These are phyloP conservation scores for Crotalus viridis DNA, from an alignment of 2,113 vertebrate species.

Conservation along the genomic window DNA sequence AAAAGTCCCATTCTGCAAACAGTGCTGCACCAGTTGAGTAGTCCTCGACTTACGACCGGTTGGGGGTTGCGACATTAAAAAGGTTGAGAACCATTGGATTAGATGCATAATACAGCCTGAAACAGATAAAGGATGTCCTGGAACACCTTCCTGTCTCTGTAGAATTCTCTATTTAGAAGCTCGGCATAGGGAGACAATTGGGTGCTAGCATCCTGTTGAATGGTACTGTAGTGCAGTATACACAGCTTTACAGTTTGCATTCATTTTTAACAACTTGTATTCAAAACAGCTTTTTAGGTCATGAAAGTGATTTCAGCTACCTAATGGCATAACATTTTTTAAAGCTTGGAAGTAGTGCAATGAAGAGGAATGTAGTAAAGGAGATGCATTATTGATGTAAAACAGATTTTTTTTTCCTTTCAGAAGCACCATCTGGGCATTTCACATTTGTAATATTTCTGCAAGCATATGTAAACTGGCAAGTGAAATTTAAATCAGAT, in stretches of 20 bases:
- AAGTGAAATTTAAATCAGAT: constrained; percentile 1
- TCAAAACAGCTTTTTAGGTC: not conserved
- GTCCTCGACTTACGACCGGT: no score
- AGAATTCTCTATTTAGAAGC: not conserved
- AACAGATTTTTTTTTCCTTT: not conserved
- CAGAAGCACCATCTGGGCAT: constrained; percentile 12
- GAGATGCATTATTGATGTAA: not conserved
- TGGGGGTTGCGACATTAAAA: no score
- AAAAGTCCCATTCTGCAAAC: no score
- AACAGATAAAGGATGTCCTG: not conserved
- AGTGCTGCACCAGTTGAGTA: no score
- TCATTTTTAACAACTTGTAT: not conserved
- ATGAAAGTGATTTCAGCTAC: not conserved
- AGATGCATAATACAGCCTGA: not conserved
- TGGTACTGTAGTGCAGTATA: not conserved
- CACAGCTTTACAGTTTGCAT: not conserved
- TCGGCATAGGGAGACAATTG: not conserved
- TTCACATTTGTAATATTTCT: constrained; percentile 24
- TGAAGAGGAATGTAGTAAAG: not conserved
- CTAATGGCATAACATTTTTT: not conserved
- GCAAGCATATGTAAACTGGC: constrained; percentile 21
- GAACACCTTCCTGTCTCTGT: not conserved
- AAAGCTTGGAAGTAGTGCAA: not conserved
- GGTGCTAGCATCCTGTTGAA: not conserved
- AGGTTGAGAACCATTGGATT: not conserved